Percentiles rank a stretch among this genome's conserved stretches.
phyloP scores from a whole-genome alignment of 2,113 vertebrate genomes.

The Oplegnathus fasciatus region DNA sequence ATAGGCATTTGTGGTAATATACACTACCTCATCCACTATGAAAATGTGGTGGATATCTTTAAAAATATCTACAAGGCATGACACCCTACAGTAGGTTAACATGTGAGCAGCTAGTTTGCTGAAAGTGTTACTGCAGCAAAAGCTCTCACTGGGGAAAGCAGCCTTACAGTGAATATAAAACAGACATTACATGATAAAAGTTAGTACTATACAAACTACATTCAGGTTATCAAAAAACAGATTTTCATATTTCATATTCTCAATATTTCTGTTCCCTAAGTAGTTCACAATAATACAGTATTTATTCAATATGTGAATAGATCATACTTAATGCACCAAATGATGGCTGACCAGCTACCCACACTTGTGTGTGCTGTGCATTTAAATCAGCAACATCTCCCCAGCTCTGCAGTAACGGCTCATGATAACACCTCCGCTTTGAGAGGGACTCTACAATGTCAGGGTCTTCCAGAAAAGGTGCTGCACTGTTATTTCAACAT shows the following conservation, averaged over 20 bases:
- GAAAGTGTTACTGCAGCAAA: slow-evolving; percentile 6
- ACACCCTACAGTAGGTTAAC: no score
- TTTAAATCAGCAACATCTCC: slow-evolving; percentile 30
- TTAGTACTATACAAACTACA: background rate
- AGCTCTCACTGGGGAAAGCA: background rate
- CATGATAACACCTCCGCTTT: slow-evolving; percentile 6
- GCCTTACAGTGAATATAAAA: background rate
- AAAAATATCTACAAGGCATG: no score
- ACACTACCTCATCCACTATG: no score
- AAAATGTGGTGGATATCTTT: no score
- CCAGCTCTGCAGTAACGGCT: background rate
- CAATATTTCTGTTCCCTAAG: background rate
- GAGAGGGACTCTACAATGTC: background rate
- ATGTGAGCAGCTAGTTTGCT: slow-evolving; percentile 5
- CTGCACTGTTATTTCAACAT: background rate
- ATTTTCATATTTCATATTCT: background rate
- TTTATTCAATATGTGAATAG: background rate
- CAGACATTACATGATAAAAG: background rate
- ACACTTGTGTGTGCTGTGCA: slow-evolving; percentile 16
- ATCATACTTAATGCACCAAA: slow-evolving; percentile 12
- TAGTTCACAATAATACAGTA: background rate
- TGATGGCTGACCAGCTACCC: background rate
- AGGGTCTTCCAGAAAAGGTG: background rate
- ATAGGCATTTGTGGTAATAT: no score
- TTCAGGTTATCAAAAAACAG: background rate